Evolutionary conservation across 2,797 vertebrate species (phyloP).

Genomic region (Malurus splendens): DNA sequence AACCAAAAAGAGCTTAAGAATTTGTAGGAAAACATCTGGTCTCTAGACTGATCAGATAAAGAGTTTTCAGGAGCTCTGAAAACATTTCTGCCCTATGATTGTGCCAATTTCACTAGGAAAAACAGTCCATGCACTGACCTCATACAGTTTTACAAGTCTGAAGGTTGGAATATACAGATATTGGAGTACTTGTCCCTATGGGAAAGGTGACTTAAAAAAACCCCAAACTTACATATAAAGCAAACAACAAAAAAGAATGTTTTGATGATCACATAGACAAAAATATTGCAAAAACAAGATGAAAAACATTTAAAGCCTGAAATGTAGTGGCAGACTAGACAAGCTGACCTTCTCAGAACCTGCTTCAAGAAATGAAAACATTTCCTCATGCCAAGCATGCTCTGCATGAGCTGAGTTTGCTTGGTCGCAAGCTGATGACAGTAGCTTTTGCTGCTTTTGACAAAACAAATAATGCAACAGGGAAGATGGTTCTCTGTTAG

Average conservation of each 20-base stretch:
- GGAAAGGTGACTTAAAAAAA: neutral
- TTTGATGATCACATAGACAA: neutral
- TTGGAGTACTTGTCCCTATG: neutral
- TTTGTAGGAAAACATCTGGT: constrained; percentile 13
- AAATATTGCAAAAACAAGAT: neutral
- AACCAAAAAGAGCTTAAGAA: neutral
- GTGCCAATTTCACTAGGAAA: neutral
- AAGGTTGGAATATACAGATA: neutral
- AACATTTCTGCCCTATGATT: neutral
- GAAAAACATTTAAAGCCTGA: neutral
- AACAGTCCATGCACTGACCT: neutral
- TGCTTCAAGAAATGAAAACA: neutral
- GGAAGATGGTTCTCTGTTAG: neutral
- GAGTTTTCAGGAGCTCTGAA: neutral
- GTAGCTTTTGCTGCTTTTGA: neutral
- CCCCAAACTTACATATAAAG: neutral
- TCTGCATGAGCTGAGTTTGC: neutral
- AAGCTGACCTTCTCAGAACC: neutral
- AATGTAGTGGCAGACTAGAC: neutral
- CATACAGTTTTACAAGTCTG: neutral
- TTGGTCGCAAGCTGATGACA: neutral
- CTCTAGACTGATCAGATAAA: neutral
- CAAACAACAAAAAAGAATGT: neutral
- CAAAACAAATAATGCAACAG: neutral
- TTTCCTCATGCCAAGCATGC: neutral